phyloP scores from a whole-genome alignment of 1,140 invertebrate species.

The Drosophila nannoptera region DNA sequence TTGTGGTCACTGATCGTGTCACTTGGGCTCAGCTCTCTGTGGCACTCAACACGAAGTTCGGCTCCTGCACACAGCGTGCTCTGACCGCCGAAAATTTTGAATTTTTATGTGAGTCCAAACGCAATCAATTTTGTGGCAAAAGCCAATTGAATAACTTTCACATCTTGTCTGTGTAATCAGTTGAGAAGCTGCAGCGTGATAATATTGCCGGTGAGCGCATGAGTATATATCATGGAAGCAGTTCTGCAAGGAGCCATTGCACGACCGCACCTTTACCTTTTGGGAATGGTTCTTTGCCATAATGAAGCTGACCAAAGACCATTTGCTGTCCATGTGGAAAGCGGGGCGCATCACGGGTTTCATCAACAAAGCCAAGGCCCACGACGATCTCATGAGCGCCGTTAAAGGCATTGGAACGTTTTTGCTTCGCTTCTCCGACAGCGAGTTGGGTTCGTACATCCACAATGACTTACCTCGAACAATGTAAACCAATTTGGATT shows the following conservation, averaged over 20 bases:
- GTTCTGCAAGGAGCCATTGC: constrained; percentile 95
- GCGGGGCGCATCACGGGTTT: constrained; percentile 95
- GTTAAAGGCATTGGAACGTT: constrained; percentile 90
- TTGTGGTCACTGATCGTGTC: constrained; percentile 92
- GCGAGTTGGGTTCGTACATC: constrained; percentile 85
- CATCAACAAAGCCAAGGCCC: constrained; percentile 89
- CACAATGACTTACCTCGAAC: neutral
- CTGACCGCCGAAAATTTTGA: constrained; percentile 91
- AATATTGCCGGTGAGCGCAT: constrained; percentile 74
- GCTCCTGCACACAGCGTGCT: constrained; percentile 88
- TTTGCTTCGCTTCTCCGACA: constrained; percentile 95
- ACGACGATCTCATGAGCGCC: constrained; percentile 91
- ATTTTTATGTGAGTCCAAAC: constrained; percentile 88
- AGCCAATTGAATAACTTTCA: neutral
- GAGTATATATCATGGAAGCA: constrained; percentile 91
- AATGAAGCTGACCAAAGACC: constrained; percentile 96
- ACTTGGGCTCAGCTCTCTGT: constrained; percentile 92
- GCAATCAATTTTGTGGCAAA: neutral
- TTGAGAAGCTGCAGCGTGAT: constrained; percentile 79
- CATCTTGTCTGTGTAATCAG: constrained; percentile 35
- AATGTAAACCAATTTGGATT: neutral
- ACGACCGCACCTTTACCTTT: constrained; percentile 95
- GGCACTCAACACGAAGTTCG: constrained; percentile 94
- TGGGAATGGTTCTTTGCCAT: constrained; percentile 99
- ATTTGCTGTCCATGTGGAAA: constrained; percentile 92